Base-by-base conservation (phyloP, 1,140 invertebrate species). In the Drosophila mauritiana region DNA sequence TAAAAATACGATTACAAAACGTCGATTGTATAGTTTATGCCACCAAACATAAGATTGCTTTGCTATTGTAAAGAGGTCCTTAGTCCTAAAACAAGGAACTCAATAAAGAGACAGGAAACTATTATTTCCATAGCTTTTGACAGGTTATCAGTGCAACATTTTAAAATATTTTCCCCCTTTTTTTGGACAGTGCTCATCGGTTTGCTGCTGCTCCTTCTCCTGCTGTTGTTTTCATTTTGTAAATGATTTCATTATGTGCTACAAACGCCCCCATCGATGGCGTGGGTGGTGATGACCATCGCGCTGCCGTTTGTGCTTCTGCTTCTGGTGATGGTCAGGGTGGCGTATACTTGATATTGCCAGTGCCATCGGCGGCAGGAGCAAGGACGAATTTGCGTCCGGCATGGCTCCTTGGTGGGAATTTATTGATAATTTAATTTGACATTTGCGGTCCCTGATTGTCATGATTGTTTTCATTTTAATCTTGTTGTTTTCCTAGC, bases 341-440 rank as follows among this genome's bases (percentile, higher is more conserved):
- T 69, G 67, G 51, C 70, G 82, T 75, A 86, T 86, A 86, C 82
- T 85, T 81, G 82, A 70, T 86, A 86, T 85, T 74, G 81, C 77
- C 67, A 73, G 68, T 77, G 61, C 46, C 54, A 42, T 73, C 52
- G 36, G 15, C 59, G 39, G 36, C 51, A 48, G 48, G 43, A 46
- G 45, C 63, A 68, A 67, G 53, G 58, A 80, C 67, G 78, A 84
- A 86, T 86, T 85, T 86, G 82, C 74, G 82, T 84, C 73, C 73
- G 73, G 48, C 63, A 56, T 53, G 58, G 73, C 73, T 77, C 51
- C 48, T 48, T 64, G 48, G 72, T 80, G 82, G 69, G 69, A 86
- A 90, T 90, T 90, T 90, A 90, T 90, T 90, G 88, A 90, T 90
- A 90, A 90, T 90, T 91, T 90, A 88, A 91, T 90, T 90, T 90